Conservation (phyloP, 1,140 invertebrate genomes). For the Brachionus sp. region DNA sequence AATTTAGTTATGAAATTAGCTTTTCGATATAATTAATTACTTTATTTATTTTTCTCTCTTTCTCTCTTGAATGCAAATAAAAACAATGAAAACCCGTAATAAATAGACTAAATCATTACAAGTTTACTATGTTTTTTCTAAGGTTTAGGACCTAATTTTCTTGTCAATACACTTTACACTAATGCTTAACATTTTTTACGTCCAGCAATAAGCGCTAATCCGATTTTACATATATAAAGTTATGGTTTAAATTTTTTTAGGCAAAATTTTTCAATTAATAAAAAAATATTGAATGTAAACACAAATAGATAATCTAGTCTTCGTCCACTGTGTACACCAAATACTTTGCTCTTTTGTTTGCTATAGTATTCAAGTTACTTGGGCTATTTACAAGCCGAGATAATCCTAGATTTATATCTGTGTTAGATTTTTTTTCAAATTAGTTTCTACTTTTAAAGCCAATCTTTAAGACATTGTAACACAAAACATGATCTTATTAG, state of each 20-base stretch:
- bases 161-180: constrained; percentile 35
- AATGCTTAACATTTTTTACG: constrained; percentile 27
- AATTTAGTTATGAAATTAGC: background rate
- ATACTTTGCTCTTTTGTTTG: background rate
- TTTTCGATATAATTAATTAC: background rate
- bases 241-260: background rate
- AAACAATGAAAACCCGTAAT: constrained; percentile 14
- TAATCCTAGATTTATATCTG: background rate
- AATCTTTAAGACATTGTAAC: background rate
- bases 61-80: background rate
- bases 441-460: background rate
- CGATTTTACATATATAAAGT: constrained; percentile 24
- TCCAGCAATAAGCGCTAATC: background rate
- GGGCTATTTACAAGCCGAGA: constrained; percentile 23
- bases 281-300: constrained; percentile 18
- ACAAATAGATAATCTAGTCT: constrained; percentile 34
- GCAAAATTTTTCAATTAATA: background rate
- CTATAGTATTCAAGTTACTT: background rate
- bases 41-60: background rate
- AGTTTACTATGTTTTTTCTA: background rate
- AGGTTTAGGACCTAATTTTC: constrained; percentile 11
- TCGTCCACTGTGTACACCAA: background rate
- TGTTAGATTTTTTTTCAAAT: background rate
- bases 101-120: constrained; percentile 12
- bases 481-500: background rate